Evolutionary conservation across 92 coral and sea anemone genomes (phyloP).

Genomic region (Parazoanthus swiftii): DNA sequence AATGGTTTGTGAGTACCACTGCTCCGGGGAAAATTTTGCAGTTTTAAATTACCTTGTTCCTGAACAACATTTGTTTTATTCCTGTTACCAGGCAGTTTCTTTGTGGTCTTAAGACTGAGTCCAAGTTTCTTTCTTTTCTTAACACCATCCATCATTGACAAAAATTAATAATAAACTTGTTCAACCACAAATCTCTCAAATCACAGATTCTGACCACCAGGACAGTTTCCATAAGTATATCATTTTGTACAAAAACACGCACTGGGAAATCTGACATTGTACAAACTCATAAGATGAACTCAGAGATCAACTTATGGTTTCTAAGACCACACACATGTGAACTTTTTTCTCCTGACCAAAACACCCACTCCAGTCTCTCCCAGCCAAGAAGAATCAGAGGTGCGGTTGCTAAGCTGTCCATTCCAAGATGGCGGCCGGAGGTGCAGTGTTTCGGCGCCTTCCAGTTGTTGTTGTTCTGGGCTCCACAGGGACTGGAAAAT

Average conservation of each 20-base stretch:
- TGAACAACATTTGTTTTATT: not conserved
- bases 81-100: slow-evolving; percentile 17
- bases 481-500: slow-evolving; percentile 96
- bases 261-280: too few species aligned
- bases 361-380: not conserved
- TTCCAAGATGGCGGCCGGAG: slow-evolving; percentile 54
- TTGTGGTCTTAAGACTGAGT: slow-evolving; percentile 32
- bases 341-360: too few species aligned
- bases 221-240: too few species aligned
- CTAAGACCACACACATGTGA: too few species aligned
- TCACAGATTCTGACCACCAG: too few species aligned
- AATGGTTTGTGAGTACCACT: not conserved
- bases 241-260: too few species aligned
- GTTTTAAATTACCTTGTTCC: not conserved
- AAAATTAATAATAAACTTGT: too few species aligned
- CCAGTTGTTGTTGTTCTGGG: slow-evolving; percentile 95
- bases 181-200: too few species aligned
- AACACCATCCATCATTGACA: slow-evolving; percentile 19
- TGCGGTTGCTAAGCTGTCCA: not conserved
- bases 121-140: slow-evolving; percentile 39
- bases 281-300: not conserved
- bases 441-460: slow-evolving; percentile 47
- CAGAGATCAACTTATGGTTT: too few species aligned
- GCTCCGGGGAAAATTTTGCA: not conserved
- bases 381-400: not conserved